These are phyloP conservation scores for Dolichomitus sp. DNA, from an alignment of 2,888 invertebrate species.

Conservation along the genomic window DNA sequence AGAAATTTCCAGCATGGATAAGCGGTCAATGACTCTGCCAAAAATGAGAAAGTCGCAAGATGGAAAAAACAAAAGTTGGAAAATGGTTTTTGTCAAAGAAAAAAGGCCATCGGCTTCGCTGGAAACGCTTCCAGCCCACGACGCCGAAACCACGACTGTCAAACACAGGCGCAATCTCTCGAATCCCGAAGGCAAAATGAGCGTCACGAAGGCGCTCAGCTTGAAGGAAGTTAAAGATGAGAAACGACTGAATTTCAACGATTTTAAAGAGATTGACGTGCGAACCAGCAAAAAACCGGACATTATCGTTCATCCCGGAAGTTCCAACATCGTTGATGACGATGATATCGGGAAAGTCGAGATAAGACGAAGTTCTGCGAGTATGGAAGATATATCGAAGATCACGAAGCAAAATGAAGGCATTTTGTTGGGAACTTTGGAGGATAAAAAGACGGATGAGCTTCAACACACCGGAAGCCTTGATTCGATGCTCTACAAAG, in stretches of 20 bases:
- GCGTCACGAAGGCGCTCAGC: slow-evolving; percentile 45
- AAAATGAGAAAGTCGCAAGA: slow-evolving; percentile 82
- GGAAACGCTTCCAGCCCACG: slow-evolving; percentile 78
- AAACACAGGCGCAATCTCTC: slow-evolving; percentile 81
- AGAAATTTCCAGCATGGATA: slow-evolving; percentile 76
- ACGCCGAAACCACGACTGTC: slow-evolving; percentile 65
- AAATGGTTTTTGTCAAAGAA: slow-evolving; percentile 83
- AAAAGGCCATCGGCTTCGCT: slow-evolving; percentile 83
- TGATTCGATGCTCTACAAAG: slow-evolving; percentile 84
- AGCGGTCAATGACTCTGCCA: slow-evolving; percentile 84
- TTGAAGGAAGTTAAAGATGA: slow-evolving; percentile 65
- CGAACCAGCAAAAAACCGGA: slow-evolving; percentile 76
- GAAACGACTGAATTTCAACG: slow-evolving; percentile 70
- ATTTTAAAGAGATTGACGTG: slow-evolving; percentile 80
- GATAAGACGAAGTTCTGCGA: slow-evolving; percentile 83
- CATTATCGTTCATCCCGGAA: slow-evolving; percentile 79
- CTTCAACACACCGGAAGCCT: slow-evolving; percentile 82
- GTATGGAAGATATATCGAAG: slow-evolving; percentile 85
- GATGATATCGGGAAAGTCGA: slow-evolving; percentile 80
- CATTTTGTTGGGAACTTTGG: slow-evolving; percentile 76
- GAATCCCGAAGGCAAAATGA: slow-evolving; percentile 81
- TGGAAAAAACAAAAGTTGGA: slow-evolving; percentile 82
- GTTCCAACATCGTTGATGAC: slow-evolving; percentile 73
- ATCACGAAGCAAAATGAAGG: slow-evolving; percentile 82
- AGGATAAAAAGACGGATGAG: slow-evolving; percentile 80